These are phyloP conservation scores for Caenorhabditis imperialis DNA, from an alignment of 2,888 invertebrate species.

Conservation along the genomic window DNA sequence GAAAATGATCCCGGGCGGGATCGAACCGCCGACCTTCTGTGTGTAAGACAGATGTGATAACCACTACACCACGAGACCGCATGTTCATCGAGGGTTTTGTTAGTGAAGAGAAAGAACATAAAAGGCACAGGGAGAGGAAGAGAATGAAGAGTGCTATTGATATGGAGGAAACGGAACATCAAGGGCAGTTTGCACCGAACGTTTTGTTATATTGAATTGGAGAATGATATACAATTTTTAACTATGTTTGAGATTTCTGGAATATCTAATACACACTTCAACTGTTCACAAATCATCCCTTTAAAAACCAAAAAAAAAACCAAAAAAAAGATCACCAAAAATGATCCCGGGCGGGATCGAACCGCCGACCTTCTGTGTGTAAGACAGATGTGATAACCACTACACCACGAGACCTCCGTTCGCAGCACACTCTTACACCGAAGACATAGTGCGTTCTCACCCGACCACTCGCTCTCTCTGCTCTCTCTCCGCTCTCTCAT, in stretches of 20 bases:
- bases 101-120: too few species aligned
- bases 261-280: not conserved
- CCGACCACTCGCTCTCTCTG: not conserved
- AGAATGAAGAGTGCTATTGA: not conserved
- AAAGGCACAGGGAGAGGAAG: not conserved
- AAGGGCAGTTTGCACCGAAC: too few species aligned
- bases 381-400: conserved; percentile 65
- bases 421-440: not conserved
- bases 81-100: too few species aligned
- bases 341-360: conserved; percentile 61
- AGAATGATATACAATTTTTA: too few species aligned
- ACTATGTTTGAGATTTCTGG: not conserved
- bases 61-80: conserved; percentile 62
- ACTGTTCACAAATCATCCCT: not conserved
- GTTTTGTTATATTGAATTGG: too few species aligned
- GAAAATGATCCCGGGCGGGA: conserved; percentile 53
- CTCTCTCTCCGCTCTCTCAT: not conserved
- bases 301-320: too few species aligned
- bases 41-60: conserved; percentile 64
- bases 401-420: conserved; percentile 59
- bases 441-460: not conserved
- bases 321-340: not conserved
- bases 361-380: conserved; percentile 66
- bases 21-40: conserved; percentile 65
- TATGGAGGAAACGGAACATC: too few species aligned